Evolutionary conservation across 2,113 vertebrate species (phyloP), one percentile per base, ranked within the genome.

Genomic region (Atherinomorus stipes): DNA sequence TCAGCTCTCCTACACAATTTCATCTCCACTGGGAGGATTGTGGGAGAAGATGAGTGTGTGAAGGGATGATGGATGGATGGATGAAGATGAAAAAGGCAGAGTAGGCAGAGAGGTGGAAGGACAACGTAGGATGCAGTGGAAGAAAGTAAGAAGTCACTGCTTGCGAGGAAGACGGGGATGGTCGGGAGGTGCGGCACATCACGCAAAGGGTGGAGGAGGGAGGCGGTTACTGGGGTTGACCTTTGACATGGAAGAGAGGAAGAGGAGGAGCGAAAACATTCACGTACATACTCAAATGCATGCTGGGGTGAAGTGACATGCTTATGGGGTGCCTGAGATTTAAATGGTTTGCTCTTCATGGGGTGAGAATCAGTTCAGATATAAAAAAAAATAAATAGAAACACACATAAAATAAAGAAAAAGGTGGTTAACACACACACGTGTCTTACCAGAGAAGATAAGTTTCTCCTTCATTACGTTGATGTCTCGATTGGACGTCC

Each of bases 401-500:
- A 22, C 18, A 28, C 50, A 59, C 25, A 12, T 58, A 18, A 53
- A 44, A 51, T 34, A 71, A n/a, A n/a, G n/a, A n/a, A 16, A 49
- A 34, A 18, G 26, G 37, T 0, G 54, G 16, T 1, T 28, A 40
- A 47, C 58, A 22, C 11, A 9, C 1, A 0, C 10, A 7, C 10
- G 3, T 21, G 49, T 12, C 85, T 53, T 86, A 99, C 98, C 98
- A 50, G 97, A 96, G 92, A 99, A 99, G 83, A 99, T 99, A 16
- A 99, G 95, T 81, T 99, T 99, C 91, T 99, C 97, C 90, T 99
- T 99, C 98, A 99, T 99, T 90, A 99, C 96, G 86, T 96, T 97
- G 85, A 98, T 95, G 0, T 99, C 98, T 49, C 95, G 93, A 91
- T 96, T 99, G 78, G 95, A 94, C 53, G 96, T 91, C 78, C 92